Evolutionary conservation across 2,797 vertebrate species (phyloP).

Genomic region (Coregonus ussuriensis): DNA sequence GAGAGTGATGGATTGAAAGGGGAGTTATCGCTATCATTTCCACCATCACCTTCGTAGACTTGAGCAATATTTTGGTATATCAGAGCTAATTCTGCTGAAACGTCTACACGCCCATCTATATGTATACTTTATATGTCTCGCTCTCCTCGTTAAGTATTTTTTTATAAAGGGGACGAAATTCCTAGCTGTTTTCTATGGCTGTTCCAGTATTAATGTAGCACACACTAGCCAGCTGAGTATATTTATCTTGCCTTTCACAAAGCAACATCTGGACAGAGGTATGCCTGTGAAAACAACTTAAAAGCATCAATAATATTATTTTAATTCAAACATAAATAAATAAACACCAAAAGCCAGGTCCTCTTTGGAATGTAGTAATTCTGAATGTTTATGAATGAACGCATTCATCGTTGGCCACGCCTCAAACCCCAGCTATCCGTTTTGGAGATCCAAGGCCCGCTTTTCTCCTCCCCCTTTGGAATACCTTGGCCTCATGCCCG

Average conservation of each 20-base stretch:
- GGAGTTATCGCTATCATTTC: slow-evolving; percentile 46
- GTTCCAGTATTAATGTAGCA: slow-evolving; percentile 55
- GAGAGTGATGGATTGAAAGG: slow-evolving; percentile 34
- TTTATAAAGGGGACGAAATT: slow-evolving; percentile 59
- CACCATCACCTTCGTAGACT: slow-evolving; percentile 30
- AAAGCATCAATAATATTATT: slow-evolving; percentile 76
- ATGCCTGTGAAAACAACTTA: slow-evolving; percentile 72
- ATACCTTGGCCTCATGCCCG: slow-evolving; percentile 50
- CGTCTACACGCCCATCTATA: slow-evolving; percentile 25
- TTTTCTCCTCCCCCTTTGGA: slow-evolving; percentile 37
- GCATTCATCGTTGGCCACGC: slow-evolving; percentile 77
- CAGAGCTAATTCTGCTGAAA: slow-evolving; percentile 20
- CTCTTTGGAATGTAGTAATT: slow-evolving; percentile 76
- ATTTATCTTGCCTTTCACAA: slow-evolving; percentile 72
- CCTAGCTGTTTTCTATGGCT: slow-evolving; percentile 61
- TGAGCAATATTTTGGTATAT: slow-evolving; percentile 17
- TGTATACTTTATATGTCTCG: slow-evolving; percentile 46
- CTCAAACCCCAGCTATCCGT: slow-evolving; percentile 37
- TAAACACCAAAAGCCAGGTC: slow-evolving; percentile 68
- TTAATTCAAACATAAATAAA: slow-evolving; percentile 71
- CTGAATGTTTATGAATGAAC: slow-evolving; percentile 83
- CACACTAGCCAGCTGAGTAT: slow-evolving; percentile 67
- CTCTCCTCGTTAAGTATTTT: slow-evolving; percentile 52
- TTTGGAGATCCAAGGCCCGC: slow-evolving; percentile 20
- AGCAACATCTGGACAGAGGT: slow-evolving; percentile 61